Base-by-base conservation (phyloP, 92 coral and sea anemone genomes). In the Epizoanthus rinbou region DNA sequence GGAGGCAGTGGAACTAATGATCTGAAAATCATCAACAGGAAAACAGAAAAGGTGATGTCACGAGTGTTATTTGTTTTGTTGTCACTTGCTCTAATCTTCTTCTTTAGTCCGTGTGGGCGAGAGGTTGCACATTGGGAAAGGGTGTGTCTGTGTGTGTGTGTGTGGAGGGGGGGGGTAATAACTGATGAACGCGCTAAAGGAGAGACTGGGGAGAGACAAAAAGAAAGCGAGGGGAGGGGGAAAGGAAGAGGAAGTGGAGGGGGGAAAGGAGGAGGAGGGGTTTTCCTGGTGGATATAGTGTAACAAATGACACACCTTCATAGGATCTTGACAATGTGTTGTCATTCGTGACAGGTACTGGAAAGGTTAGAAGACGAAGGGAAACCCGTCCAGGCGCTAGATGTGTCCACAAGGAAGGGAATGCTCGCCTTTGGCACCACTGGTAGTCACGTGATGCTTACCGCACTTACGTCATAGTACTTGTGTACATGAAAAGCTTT, bases 1-100 rank as follows among this genome's bases (percentile, higher is more conserved):
- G 99, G 99, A 52, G 99, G 99, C 39, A 96, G 98, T 84, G 99
- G 99, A 22, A 94, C 98, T 9, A 94, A 90, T 67, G 98, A 96
- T 64, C 88, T 94, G 4, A 96, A 94, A 73, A 74, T 96, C 54
- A 85, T 96, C 78, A 88, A 90, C 78, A 87, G 98, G 69, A 86
- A 83, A 19, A 88, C 90, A 17, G 83, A 92, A 80, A 74, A 91
- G 92, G 99, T 96, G 57, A 17, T 57, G 67, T 21, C n/a, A 21
- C 3, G 52, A 43, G 28, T 67, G 41, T 67, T 13, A 23, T 28
- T 16, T 67, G n/a, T n/a, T 23, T n/a, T 33, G 41, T 28, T 15
- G 1, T 28, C 19, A 15, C 73, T 67, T 33, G 13, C 18, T 5
- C 13, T 13, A 9, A 1, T 50, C 54, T 50, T 50, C 54, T 50